Evolutionary conservation across 2,113 vertebrate species (phyloP).

Genomic region (Oreocharis arfaki): DNA sequence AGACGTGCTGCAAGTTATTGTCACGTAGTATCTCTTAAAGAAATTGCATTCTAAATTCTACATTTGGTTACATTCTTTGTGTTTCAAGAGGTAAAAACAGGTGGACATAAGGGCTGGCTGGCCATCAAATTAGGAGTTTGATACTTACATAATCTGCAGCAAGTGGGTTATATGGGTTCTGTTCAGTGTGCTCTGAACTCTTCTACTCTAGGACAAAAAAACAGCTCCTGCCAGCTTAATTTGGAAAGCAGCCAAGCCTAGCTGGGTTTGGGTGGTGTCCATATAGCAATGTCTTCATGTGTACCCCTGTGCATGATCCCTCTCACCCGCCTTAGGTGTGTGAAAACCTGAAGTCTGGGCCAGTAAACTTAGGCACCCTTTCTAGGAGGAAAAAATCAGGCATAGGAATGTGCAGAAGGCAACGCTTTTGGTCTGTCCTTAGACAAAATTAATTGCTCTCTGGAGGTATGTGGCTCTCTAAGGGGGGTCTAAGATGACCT

Average conservation of each 20-base stretch:
- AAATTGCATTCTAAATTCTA: neutral
- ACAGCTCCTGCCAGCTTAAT: neutral
- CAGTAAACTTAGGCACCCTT: neutral
- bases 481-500: neutral
- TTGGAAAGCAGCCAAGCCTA: neutral
- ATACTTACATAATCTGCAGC: neutral
- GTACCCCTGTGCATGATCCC: neutral
- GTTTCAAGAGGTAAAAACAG: neutral
- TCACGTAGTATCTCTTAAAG: neutral
- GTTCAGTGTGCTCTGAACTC: neutral
- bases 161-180: neutral
- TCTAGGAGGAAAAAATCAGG: neutral
- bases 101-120: neutral
- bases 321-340: neutral
- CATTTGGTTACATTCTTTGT: neutral
- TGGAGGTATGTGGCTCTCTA: neutral
- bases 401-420: neutral
- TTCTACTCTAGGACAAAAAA: neutral
- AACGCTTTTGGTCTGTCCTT: neutral
- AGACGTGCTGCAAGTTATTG: neutral
- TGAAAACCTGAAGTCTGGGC: neutral
- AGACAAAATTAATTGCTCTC: constrained; percentile 2
- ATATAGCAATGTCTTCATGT: neutral
- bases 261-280: neutral
- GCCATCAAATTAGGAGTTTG: neutral